Evolutionary conservation across 37 sponge, comb jelly and placozoan genomes (phyloP), one percentile per base, ranked within the genome.

Genomic region (Chondrosia reniformis): DNA sequence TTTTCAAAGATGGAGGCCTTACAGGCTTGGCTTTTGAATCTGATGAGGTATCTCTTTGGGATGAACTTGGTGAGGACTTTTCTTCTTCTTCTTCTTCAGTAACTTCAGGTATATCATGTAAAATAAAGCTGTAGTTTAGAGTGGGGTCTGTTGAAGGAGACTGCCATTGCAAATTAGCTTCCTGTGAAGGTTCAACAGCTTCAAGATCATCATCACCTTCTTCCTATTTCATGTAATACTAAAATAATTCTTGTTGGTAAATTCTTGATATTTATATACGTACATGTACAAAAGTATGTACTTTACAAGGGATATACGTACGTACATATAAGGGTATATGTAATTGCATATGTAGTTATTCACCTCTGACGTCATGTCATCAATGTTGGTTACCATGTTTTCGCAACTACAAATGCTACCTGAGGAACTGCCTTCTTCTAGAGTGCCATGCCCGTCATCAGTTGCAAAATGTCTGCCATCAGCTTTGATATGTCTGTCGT

Each of bases 31-130:
- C n/a, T 6, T 3, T 28, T 22, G 72, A 69, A 21, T 43, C 44
- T 3, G 72, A 39, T 1, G 42, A 44, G 6, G 17, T 41, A 39
- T 1, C 13, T 1, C 44, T 41, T 1, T 13, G 72, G 1, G 72
- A 13, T 21, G 42, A 39, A 1, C 44, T 7, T 39, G 39, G n/a
- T 15, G 24, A 39, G 15, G 17, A 36, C 8, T 17, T 28, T 17
- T 66, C 67, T 37, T 8, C 19, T 9, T 66, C 72, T 25, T 39
- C 41, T 3, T 10, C 66, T 28, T 64, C 66, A 19, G 39, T 44
- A 39, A 39, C 72, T 44, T 69, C 72, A 10, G 72, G 72, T 21
- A 69, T 69, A 25, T 69, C 72, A 34, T 69, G 72, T 10, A 69
- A 44, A 6, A 44, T 40, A 7, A 69, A 69, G 10, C 36, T 69